These are phyloP conservation scores for Etheostoma perlongum DNA, from an alignment of 2,797 vertebrate species.

Conservation along the genomic window DNA sequence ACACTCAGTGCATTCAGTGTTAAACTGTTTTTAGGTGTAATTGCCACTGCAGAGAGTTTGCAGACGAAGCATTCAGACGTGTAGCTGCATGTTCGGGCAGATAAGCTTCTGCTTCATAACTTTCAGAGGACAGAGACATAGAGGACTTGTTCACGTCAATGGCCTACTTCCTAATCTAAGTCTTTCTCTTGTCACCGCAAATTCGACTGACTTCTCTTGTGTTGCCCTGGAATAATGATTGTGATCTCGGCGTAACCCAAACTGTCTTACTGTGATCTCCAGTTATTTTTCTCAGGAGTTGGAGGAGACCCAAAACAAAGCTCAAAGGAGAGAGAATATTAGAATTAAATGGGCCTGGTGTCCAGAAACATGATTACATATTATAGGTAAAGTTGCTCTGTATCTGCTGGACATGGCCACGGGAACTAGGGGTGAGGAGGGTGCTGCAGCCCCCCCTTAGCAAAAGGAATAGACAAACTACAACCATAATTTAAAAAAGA, in stretches of 20 bases:
- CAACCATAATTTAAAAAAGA: no score
- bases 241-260: background rate
- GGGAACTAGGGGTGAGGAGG: no score
- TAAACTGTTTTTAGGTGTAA: background rate
- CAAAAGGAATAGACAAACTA: no score
- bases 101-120: background rate
- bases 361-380: no score
- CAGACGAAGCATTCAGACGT: background rate
- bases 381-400: no score
- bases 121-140: background rate
- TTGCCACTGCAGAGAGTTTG: background rate
- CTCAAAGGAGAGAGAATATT: no score
- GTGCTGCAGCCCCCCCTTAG: no score
- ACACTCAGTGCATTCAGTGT: background rate
- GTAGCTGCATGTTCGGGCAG: constrained; percentile 10
- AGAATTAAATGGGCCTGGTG: no score
- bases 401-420: no score
- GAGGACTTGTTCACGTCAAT: background rate
- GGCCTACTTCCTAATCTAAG: background rate
- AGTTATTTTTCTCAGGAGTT: background rate
- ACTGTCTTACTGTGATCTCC: background rate
- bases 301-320: no score
- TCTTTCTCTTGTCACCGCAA: background rate
- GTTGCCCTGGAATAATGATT: background rate
- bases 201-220: background rate